Evolutionary conservation across 2,113 vertebrate genomes (phyloP).

Genomic region (Halichoeres trimaculatus): DNA sequence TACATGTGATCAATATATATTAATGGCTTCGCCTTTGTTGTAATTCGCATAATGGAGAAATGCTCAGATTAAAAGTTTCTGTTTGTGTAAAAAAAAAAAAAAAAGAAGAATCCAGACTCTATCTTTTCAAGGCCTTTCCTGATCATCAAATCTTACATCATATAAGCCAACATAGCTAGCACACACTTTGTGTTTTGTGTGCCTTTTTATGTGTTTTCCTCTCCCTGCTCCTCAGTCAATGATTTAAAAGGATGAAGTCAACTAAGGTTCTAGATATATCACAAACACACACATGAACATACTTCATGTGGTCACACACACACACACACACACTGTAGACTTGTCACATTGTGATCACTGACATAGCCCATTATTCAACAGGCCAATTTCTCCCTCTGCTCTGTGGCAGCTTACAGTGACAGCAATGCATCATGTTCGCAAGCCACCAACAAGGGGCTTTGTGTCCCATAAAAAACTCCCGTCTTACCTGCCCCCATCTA

Average conservation of each 20-base stretch:
- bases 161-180: too few relatives aligned
- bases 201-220: neutral
- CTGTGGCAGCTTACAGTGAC: conserved; percentile 57
- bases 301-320: neutral
- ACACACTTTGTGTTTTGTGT: too few relatives aligned
- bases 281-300: neutral
- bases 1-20: too few relatives aligned
- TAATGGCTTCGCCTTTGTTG: too few relatives aligned
- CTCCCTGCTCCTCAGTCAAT: neutral
- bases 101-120: too few relatives aligned
- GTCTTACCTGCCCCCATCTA: neutral
- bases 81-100: too few relatives aligned
- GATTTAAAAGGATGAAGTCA: conserved; percentile 25
- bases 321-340: conserved; percentile 17
- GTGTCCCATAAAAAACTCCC: conserved; percentile 45
- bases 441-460: conserved; percentile 37
- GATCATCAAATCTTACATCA: too few relatives aligned
- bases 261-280: conserved; percentile 7
- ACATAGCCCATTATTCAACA: conserved; percentile 56
- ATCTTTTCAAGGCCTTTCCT: too few relatives aligned
- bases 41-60: too few relatives aligned
- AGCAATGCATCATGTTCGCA: conserved; percentile 52
- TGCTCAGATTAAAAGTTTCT: too few relatives aligned
- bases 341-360: conserved; percentile 50
- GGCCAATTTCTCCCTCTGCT: conserved; percentile 53